A percentile compares a stretch with the other conserved stretches of the same genome.
Conservation (phyloP, 2,888 invertebrate genomes). For the Lysandra bellargus region DNA sequence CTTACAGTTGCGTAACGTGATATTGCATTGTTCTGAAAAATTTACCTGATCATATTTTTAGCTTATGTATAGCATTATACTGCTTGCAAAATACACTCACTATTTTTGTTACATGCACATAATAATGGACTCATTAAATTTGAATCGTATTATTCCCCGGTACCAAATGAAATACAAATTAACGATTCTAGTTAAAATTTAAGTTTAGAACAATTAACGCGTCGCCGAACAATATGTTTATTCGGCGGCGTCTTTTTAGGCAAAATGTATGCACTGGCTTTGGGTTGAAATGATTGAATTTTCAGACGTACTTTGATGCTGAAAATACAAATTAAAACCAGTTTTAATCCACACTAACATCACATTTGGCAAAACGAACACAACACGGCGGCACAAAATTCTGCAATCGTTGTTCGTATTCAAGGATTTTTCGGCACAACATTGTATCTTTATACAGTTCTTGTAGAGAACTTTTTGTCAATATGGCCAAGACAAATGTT, state of each 20-base stretch:
- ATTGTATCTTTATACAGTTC: not conserved
- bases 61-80: too few species aligned
- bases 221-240: too few species aligned
- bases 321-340: slow-evolving; percentile 8
- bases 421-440: not conserved
- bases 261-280: not conserved
- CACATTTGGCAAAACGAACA: not conserved
- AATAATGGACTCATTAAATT: not conserved
- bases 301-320: not conserved
- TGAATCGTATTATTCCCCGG: not conserved
- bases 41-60: too few species aligned
- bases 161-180: not conserved
- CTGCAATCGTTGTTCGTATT: not conserved
- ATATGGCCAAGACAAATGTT: not conserved
- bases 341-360: not conserved
- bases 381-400: not conserved
- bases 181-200: not conserved
- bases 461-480: not conserved
- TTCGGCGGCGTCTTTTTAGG: not conserved
- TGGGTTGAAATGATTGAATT: not conserved
- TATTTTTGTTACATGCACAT: too few species aligned
- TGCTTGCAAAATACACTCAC: too few species aligned
- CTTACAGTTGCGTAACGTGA: too few species aligned
- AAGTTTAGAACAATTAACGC: not conserved
- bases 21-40: too few species aligned